These are phyloP conservation scores for Capitulum mitella DNA, from an alignment of 2,888 invertebrate species.

Conservation along the genomic window DNA sequence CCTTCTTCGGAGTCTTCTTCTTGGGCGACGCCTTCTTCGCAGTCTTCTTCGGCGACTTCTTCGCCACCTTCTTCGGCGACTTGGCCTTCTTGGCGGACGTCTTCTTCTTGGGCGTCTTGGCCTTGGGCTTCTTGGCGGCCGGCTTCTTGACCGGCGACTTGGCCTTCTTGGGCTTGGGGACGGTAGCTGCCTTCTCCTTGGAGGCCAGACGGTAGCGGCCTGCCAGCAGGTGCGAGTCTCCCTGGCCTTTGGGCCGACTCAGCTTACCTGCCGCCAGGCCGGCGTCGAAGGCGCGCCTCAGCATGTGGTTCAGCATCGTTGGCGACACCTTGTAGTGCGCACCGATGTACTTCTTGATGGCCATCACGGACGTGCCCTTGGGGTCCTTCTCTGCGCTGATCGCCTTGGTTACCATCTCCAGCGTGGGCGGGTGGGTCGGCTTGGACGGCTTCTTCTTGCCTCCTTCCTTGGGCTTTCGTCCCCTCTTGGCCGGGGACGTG, in stretches of 20 bases:
- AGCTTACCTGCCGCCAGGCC: conserved; percentile 42
- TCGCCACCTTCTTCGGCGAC: conserved; percentile 37
- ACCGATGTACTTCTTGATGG: conserved; percentile 45
- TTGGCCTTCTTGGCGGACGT: conserved; percentile 30
- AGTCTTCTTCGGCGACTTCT: conserved; percentile 31
- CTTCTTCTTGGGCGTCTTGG: conserved; percentile 31
- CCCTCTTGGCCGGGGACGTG: not conserved
- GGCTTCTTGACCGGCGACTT: conserved; percentile 38
- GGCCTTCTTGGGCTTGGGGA: conserved; percentile 23
- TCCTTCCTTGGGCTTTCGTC: not conserved
- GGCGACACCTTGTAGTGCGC: conserved; percentile 26
- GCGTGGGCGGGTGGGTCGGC: conserved; percentile 14
- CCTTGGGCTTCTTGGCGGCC: conserved; percentile 33
- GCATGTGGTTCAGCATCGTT: not conserved
- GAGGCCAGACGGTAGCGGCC: conserved; percentile 36
- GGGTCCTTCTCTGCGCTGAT: conserved; percentile 43
- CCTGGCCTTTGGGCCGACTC: conserved; percentile 40
- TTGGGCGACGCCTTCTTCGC: not conserved
- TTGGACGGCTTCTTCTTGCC: not conserved
- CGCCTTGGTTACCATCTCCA: conserved; percentile 43
- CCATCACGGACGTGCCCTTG: conserved; percentile 46
- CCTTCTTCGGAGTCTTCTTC: conserved; percentile 25
- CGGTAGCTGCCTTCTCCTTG: conserved; percentile 24
- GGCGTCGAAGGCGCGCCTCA: conserved; percentile 42
- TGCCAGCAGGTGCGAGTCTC: conserved; percentile 31